Base-by-base conservation (phyloP, 2,113 vertebrate species). In the Athene cunicularia region DNA sequence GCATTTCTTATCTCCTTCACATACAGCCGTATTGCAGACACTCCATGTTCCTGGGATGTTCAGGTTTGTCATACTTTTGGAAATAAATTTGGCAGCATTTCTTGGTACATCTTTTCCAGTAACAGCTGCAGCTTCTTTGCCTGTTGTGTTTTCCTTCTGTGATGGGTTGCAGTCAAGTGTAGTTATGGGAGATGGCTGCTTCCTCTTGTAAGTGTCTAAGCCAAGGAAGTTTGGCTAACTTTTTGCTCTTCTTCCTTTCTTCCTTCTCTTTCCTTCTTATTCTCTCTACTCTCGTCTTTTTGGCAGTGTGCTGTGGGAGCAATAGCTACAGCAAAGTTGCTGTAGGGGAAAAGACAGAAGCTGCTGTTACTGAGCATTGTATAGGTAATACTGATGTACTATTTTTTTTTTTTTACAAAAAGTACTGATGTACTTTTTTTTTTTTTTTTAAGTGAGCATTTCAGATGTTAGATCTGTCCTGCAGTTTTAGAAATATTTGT, bases 81-180 rank as follows among this genome's bases (percentile, higher is more conserved):
- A 95, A 95, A 87, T 92, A 95, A 89, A 64, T 86, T 95, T 97
- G 95, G 96, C 96, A 96, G 80, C 89, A 11, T 91, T 73, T 95
- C 86, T 76, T 83, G 21, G 0, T 90, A 70, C 66, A 60, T 93
- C 85, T 91, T 91, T 93, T 62, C 86, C 93, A 95, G 93, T 68
- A 97, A 81, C 96, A 95, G 95, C 95, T 96, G 95, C 94, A 95
- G 91, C 84, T 93, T 88, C 94, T 93, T 87, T 94, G 94, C 95
- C 93, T 95, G 89, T 97, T 97, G 91, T 95, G 83, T 97, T 97
- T 97, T 93, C 95, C 91, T 96, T 97, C 94, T 97, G 95, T 97
- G 97, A 81, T 81, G 94, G 86, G 86, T 75, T 93, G 91, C 93
- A 96, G 94, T 94, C 80, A 88, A 96, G 88, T 82, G 91, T 81